Conservation (phyloP, 2,797 vertebrate genomes). For the Gouania willdenowi region DNA sequence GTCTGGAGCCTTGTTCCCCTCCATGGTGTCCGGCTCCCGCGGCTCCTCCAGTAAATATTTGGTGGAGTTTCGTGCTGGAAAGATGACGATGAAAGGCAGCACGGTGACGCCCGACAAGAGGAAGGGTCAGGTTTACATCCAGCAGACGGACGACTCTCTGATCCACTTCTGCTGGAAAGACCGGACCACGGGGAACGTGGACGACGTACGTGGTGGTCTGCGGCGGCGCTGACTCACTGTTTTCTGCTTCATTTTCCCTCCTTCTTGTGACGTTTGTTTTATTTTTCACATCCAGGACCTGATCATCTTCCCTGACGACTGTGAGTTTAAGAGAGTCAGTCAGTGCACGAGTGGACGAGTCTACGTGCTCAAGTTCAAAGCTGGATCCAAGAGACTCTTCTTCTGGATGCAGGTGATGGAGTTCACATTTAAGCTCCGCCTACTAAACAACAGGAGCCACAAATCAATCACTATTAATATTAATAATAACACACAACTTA, state of each 20-base stretch:
- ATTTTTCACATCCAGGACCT: slow-evolving; percentile 76
- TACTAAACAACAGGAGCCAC: no score
- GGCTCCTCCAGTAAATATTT: slow-evolving; percentile 94
- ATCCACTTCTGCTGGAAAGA: slow-evolving; percentile 99
- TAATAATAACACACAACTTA: no score
- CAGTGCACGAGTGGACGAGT: slow-evolving; percentile 95
- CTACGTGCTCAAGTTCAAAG: slow-evolving; percentile 96
- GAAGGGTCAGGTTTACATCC: slow-evolving; percentile 94
- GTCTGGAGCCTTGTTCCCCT: slow-evolving; percentile 92
- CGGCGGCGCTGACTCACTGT: not conserved
- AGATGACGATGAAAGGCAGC: slow-evolving; percentile 93
- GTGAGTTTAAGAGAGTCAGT: slow-evolving; percentile 93
- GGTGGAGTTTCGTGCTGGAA: slow-evolving; percentile 95
- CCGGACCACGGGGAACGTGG: slow-evolving; percentile 87
- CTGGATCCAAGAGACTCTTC: slow-evolving; percentile 94
- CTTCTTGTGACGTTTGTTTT: not conserved
- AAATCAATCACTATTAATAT: no score
- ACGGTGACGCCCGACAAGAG: slow-evolving; percentile 95
- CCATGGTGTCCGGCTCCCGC: slow-evolving; percentile 90
- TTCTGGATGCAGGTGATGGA: slow-evolving; percentile 99
- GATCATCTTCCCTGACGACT: slow-evolving; percentile 97
- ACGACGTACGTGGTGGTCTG: slow-evolving; percentile 84
- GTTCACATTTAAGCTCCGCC: no score
- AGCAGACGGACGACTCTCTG: slow-evolving; percentile 95
- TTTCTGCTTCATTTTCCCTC: not conserved